A percentile compares a stretch with the other conserved stretches of the same genome.
phyloP scores from a whole-genome alignment of 2,888 invertebrate genomes.

The Corythucha ciliata region DNA sequence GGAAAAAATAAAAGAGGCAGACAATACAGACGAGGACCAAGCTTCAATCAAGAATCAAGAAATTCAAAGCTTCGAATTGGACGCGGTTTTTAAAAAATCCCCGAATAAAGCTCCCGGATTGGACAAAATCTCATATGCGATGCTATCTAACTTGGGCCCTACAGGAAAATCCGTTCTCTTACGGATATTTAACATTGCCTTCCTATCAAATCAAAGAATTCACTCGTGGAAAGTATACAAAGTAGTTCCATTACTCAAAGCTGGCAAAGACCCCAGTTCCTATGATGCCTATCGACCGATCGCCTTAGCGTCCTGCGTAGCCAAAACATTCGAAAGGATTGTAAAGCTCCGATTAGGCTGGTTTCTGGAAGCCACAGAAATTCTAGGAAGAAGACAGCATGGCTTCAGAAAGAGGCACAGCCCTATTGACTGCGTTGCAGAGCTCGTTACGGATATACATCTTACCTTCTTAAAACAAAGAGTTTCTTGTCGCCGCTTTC shows the following conservation, averaged over 20 bases:
- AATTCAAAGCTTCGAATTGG: too few relatives aligned
- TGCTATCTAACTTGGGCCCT: conserved; percentile 5
- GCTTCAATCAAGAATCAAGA: too few relatives aligned
- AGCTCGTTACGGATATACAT: too few relatives aligned
- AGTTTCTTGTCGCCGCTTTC: too few relatives aligned
- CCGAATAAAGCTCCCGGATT: background rate
- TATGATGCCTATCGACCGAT: conserved; percentile 29
- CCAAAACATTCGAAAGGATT: conserved; percentile 28
- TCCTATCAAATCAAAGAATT: conserved; percentile 4
- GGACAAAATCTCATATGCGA: conserved; percentile 1
- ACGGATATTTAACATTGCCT: conserved; percentile 15
- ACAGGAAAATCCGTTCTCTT: background rate
- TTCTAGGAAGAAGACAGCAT: too few relatives aligned
- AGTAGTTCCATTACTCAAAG: conserved; percentile 30
- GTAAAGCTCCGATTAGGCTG: conserved; percentile 26
- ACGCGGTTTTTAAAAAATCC: background rate
- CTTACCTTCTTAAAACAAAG: too few relatives aligned
- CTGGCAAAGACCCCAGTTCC: conserved; percentile 3
- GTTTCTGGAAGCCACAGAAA: conserved; percentile 30
- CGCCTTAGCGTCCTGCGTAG: conserved; percentile 26
- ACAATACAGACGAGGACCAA: too few relatives aligned
- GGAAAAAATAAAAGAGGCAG: too few relatives aligned
- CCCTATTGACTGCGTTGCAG: too few relatives aligned
- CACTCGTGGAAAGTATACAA: conserved; percentile 26
- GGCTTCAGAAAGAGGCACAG: too few relatives aligned